These are phyloP conservation scores for Empidonax alnorum DNA, from an alignment of 2,113 vertebrate genomes.

Conservation along the genomic window DNA sequence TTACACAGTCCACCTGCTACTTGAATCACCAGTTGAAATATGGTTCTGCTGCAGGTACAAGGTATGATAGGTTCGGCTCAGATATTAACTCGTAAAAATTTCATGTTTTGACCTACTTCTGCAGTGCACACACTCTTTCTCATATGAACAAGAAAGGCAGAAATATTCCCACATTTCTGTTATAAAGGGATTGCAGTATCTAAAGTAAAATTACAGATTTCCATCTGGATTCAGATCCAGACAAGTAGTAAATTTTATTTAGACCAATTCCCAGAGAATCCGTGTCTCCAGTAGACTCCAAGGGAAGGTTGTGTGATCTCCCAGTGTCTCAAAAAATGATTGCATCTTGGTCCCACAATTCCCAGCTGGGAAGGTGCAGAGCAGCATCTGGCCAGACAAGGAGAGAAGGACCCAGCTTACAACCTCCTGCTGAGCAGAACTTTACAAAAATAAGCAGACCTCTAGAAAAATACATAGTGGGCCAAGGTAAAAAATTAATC, in stretches of 20 bases:
- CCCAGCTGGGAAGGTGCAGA: neutral
- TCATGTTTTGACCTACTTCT: neutral
- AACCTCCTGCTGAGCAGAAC: neutral
- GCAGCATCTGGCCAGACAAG: neutral
- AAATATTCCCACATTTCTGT: neutral
- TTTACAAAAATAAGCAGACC: neutral
- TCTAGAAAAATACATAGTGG: neutral
- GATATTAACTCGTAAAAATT: neutral
- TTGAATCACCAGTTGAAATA: neutral
- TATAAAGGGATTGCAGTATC: neutral
- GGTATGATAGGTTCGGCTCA: neutral
- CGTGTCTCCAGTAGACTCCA: neutral
- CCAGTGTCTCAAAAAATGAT: neutral
- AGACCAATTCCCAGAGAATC: neutral
- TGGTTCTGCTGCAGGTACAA: neutral
- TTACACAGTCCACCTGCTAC: neutral
- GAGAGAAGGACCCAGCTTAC: neutral
- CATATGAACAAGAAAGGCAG: neutral
- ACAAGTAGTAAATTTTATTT: neutral
- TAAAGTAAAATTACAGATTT: neutral
- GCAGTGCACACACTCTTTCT: neutral
- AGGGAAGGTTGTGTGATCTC: neutral
- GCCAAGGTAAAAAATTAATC: neutral
- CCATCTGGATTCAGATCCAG: neutral
- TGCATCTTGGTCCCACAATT: slow-evolving; percentile 4